Evolutionary conservation across 2,797 vertebrate species (phyloP).

Genomic region (Spea hammondii): DNA sequence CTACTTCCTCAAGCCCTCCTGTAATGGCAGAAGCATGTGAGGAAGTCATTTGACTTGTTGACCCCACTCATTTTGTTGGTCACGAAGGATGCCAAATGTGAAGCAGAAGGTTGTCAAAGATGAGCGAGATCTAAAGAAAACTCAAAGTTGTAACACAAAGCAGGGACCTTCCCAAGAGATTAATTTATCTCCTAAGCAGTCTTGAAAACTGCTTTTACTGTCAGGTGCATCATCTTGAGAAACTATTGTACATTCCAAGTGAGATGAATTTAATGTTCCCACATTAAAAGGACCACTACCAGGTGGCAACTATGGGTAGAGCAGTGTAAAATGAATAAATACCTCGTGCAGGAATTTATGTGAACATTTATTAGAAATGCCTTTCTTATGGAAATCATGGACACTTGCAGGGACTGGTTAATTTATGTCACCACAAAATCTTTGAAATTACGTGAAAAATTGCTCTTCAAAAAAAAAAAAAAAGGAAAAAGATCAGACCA

Average conservation of each 20-base stretch:
- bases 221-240: slow-evolving; percentile 99
- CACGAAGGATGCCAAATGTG: slow-evolving; percentile 77
- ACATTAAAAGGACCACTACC: slow-evolving; percentile 81
- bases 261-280: slow-evolving; percentile 92
- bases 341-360: slow-evolving; percentile 75
- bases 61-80: slow-evolving; percentile 74
- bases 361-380: slow-evolving; percentile 69
- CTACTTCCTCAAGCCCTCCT: slow-evolving; percentile 53
- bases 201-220: slow-evolving; percentile 92
- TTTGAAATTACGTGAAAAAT: slow-evolving; percentile 46
- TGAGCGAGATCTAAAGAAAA: slow-evolving; percentile 67
- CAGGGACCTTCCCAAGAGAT: slow-evolving; percentile 78
- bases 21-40: slow-evolving; percentile 74
- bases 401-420: slow-evolving; percentile 61
- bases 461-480: slow-evolving; percentile 17
- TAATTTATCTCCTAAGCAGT: slow-evolving; percentile 80
- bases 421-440: slow-evolving; percentile 62
- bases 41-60: slow-evolving; percentile 73
- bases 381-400: slow-evolving; percentile 75
- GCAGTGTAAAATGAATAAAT: slow-evolving; percentile 90
- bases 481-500: neutral
- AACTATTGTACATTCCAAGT: slow-evolving; percentile 91
- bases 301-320: slow-evolving; percentile 78
- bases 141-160: slow-evolving; percentile 75
- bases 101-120: slow-evolving; percentile 80